A percentile compares a stretch with the other conserved stretches of the same genome.
Evolutionary conservation across 2,888 invertebrate genomes (phyloP).

Genomic region (Rhorus exstirpatorius): DNA sequence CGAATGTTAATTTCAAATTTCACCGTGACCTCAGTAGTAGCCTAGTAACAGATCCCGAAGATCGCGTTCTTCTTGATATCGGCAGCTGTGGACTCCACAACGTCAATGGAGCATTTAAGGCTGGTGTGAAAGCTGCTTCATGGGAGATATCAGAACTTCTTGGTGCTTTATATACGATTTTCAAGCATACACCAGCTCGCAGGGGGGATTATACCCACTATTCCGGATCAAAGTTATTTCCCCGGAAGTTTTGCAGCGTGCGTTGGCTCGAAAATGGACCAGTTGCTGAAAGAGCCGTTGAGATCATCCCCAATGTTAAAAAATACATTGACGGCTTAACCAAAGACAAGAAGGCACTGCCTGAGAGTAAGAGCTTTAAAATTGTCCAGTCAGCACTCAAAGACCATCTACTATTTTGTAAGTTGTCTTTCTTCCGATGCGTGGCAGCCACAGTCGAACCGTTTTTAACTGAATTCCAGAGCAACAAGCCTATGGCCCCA

Average conservation of each 20-base stretch:
- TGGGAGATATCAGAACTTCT: constrained; percentile 75
- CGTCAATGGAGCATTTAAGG: constrained; percentile 78
- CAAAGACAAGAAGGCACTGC: constrained; percentile 41
- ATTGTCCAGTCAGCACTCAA: constrained; percentile 34
- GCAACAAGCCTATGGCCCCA: constrained; percentile 25
- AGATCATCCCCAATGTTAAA: constrained; percentile 65
- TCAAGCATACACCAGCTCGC: constrained; percentile 77
- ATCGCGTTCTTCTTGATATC: constrained; percentile 72
- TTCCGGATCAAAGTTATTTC: constrained; percentile 63
- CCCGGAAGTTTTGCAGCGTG: constrained; percentile 76
- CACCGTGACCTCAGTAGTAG: constrained; percentile 33
- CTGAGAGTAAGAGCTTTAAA: constrained; percentile 62
- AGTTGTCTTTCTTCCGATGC: constrained; percentile 55
- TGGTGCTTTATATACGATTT: constrained; percentile 74
- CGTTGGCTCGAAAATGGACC: constrained; percentile 75
- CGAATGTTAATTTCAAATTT: constrained; percentile 72
- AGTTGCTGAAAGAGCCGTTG: constrained; percentile 67
- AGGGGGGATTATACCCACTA: constrained; percentile 73
- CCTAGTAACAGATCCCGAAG: constrained; percentile 28
- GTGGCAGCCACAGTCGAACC: constrained; percentile 35
- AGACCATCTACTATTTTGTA: constrained; percentile 60
- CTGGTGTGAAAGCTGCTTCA: constrained; percentile 70
- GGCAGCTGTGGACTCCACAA: constrained; percentile 79
- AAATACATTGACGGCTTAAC: constrained; percentile 66
- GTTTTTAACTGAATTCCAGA: constrained; percentile 36